Evolutionary conservation across 2,888 invertebrate species (phyloP), one percentile per base, ranked within the genome.

Genomic region (Epistrophe eligans): DNA sequence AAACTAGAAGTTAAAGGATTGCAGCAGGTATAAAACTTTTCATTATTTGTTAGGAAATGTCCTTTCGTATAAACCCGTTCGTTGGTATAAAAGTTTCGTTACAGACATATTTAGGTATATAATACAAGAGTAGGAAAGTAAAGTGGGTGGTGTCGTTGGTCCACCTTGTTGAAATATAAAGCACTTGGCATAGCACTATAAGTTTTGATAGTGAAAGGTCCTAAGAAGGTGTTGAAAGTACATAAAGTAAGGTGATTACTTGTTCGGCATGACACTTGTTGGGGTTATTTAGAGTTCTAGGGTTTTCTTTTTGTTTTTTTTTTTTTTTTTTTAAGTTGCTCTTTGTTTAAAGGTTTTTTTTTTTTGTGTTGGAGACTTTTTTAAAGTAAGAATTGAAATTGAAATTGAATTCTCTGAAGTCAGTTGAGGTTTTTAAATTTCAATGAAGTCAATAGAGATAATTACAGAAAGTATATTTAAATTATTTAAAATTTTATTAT

Each of bases 81-180:
- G 48, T 67, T 32, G 7, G 6, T 32, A 32, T 32, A 32, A 4
- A 32, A 38, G 38, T 50, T 67, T 38, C 35, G 50, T 38, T 43
- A 15, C 24, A 5, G n/a, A n/a, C n/a, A n/a, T n/a, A n/a, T n/a
- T n/a, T n/a, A n/a, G 67, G 15, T 45, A 19, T 40, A 35, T 35
- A 32, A 35, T 35, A 35, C 7, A 35, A 35, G 7, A 35, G 2
- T 55, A 24, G 13, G 10, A n/a, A 35, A 35, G 17, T 24, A 38
- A 50, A 9, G 35, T 19, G 15, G 35, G 50, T 50, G 67, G 50
- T 67, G 35, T 67, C 67, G 52, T 35, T 58, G 80, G 62, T 24
- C 24, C 24, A 24, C 24, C 67, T 73, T 52, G 60, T 55, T 52
- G 57, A 74, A 70, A 73, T 62, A 67, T 55, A 71, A 62, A 70